phyloP scores from a whole-genome alignment of 2,888 invertebrate genomes.

The Beris morrisii region DNA sequence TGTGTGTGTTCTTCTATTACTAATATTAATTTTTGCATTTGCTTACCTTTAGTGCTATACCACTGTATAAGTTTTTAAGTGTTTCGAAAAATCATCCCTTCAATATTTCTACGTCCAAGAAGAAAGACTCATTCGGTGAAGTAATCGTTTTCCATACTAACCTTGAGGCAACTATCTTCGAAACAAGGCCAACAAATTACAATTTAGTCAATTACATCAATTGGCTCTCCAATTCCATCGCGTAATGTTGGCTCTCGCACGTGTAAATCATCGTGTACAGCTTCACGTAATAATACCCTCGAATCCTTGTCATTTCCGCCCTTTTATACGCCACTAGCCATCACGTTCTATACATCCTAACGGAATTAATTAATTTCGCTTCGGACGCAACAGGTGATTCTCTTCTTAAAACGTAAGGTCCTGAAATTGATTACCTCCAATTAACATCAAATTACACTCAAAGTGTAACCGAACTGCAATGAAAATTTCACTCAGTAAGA shows the following conservation, averaged over 20 bases:
- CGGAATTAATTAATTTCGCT: slow-evolving; percentile 20
- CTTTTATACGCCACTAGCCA: slow-evolving; percentile 10
- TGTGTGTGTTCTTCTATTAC: too few relatives aligned
- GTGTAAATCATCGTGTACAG: slow-evolving; percentile 34
- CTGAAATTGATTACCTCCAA: background rate
- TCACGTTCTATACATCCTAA: slow-evolving; percentile 10
- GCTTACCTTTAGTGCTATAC: too few relatives aligned
- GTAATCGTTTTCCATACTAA: too few relatives aligned
- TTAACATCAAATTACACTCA: background rate
- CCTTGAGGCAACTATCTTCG: too few relatives aligned
- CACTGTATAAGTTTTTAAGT: too few relatives aligned
- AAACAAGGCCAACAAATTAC: slow-evolving; percentile 18
- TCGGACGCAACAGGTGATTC: slow-evolving; percentile 22
- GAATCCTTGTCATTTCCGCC: slow-evolving; percentile 27
- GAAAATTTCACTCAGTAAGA: slow-evolving; percentile 3
- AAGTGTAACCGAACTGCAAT: background rate
- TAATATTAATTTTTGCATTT: too few relatives aligned
- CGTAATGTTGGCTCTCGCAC: slow-evolving; percentile 27
- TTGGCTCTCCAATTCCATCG: slow-evolving; percentile 18
- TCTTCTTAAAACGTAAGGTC: background rate
- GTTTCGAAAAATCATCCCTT: too few relatives aligned
- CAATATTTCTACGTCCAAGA: too few relatives aligned
- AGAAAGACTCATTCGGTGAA: too few relatives aligned
- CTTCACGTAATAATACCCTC: slow-evolving; percentile 20
- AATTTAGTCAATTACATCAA: slow-evolving; percentile 33